Conservation (phyloP, 2,797 vertebrate species). For the Chelidonichthys spinosus region DNA sequence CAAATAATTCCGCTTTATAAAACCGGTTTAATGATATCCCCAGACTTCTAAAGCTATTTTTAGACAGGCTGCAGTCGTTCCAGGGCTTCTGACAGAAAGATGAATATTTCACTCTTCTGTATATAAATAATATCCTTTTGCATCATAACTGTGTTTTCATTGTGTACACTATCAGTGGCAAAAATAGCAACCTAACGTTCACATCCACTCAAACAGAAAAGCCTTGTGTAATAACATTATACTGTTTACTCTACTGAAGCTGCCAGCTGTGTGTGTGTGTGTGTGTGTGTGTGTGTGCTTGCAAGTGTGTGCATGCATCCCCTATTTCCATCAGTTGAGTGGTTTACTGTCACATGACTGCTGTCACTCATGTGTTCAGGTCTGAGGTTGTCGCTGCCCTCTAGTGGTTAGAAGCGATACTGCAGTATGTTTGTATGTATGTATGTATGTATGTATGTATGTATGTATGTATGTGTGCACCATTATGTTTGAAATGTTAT, state of each 20-base stretch:
- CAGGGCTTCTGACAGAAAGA: conserved; percentile 4
- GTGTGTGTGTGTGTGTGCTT: conserved; percentile 23
- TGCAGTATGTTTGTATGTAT: conserved; percentile 26
- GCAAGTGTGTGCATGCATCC: conserved; percentile 16
- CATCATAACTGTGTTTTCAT: conserved; percentile 32
- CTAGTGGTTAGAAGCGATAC: conserved; percentile 63
- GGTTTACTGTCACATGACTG: conserved; percentile 59
- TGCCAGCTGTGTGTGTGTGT: conserved; percentile 54
- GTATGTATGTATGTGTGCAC: conserved; percentile 4
- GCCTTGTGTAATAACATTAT: conserved; percentile 67
- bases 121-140: conserved; percentile 27
- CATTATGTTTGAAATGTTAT: not conserved
- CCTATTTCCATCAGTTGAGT: conserved; percentile 55
- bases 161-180: conserved; percentile 31
- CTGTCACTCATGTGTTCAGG: conserved; percentile 43
- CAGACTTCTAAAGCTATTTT: not conserved
- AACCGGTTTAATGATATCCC: not conserved
- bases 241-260: conserved; percentile 53
- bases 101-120: conserved; percentile 18
- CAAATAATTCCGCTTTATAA: not conserved
- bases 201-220: conserved; percentile 62
- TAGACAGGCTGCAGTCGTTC: not conserved
- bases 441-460: not conserved
- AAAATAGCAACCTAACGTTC: conserved; percentile 66
- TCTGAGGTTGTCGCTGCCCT: conserved; percentile 61